Percentiles rank a stretch among this genome's conserved stretches.
Conservation (phyloP, 1,140 invertebrate genomes). For the Diachasmimorpha longicaudata region DNA sequence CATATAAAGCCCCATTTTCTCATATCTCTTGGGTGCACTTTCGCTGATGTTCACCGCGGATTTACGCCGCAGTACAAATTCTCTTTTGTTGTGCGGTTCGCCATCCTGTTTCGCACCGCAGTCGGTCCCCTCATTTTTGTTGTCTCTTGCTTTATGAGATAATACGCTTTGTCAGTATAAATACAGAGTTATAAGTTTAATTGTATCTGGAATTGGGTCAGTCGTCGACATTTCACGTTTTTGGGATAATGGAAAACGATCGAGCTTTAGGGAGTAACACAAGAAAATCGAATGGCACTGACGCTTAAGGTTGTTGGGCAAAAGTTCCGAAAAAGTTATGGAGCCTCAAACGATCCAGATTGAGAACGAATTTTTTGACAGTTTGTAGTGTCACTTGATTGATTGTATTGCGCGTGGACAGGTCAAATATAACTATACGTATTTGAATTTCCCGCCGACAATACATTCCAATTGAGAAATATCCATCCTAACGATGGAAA, state of each 20-base stretch:
- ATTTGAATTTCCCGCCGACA: too few species aligned
- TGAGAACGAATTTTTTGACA: too few species aligned
- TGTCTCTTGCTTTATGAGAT: background rate
- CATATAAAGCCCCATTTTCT: background rate
- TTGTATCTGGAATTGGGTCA: background rate
- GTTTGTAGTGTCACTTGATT: too few species aligned
- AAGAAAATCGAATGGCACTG: too few species aligned
- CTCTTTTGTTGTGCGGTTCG: background rate
- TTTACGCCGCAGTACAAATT: background rate
- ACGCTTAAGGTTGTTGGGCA: too few species aligned
- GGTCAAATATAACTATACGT: too few species aligned
- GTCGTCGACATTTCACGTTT: background rate
- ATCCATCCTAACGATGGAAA: too few species aligned
- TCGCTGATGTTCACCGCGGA: background rate
- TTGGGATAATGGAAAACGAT: background rate
- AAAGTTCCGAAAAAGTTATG: too few species aligned
- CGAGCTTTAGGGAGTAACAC: background rate
- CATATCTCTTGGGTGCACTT: constrained; percentile 1
- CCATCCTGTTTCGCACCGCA: background rate
- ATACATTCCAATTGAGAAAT: too few species aligned
- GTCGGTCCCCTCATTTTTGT: background rate
- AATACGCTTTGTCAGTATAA: background rate
- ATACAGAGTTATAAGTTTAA: background rate
- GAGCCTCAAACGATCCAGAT: too few species aligned
- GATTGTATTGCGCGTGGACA: too few species aligned